A percentile compares a stretch with the other conserved stretches of the same genome.
phyloP scores from a whole-genome alignment of 53 echinoderm and acorn worm genomes.

The Crossaster papposus region DNA sequence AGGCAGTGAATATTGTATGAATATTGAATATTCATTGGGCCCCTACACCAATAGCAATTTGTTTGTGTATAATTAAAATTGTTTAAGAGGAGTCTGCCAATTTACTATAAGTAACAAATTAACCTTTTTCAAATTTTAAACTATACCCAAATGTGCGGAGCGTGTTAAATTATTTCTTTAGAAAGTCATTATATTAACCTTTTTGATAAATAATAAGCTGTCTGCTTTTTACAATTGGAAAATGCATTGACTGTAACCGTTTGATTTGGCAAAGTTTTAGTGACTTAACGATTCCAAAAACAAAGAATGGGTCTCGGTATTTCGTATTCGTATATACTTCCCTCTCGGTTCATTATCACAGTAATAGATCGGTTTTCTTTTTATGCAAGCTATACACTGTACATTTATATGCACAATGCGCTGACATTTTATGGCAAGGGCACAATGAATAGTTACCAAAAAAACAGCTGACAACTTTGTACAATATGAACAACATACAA shows the following conservation, averaged over 20 bases:
- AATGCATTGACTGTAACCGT: not conserved
- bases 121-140: not conserved
- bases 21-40: not conserved
- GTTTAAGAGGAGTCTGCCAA: not conserved
- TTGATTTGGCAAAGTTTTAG: constrained; percentile 25
- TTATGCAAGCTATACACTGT: constrained; percentile 54
- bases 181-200: constrained; percentile 23
- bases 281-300: constrained; percentile 2
- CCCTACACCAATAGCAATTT: not conserved
- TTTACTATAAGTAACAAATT: constrained; percentile 5
- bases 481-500: constrained; percentile 51
- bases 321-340: not conserved
- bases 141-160: constrained; percentile 9
- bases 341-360: not conserved
- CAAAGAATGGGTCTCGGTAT: not conserved
- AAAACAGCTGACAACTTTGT: constrained; percentile 36
- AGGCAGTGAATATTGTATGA: not conserved
- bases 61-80: not conserved
- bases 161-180: constrained; percentile 24
- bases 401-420: constrained; percentile 27
- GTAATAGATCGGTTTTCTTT: constrained; percentile 13
- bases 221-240: constrained; percentile 43
- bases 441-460: constrained; percentile 3
- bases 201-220: constrained; percentile 37
- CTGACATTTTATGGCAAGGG: constrained; percentile 31